Conservation (phyloP, 2,888 invertebrate species). For the Lamproptera curius region DNA sequence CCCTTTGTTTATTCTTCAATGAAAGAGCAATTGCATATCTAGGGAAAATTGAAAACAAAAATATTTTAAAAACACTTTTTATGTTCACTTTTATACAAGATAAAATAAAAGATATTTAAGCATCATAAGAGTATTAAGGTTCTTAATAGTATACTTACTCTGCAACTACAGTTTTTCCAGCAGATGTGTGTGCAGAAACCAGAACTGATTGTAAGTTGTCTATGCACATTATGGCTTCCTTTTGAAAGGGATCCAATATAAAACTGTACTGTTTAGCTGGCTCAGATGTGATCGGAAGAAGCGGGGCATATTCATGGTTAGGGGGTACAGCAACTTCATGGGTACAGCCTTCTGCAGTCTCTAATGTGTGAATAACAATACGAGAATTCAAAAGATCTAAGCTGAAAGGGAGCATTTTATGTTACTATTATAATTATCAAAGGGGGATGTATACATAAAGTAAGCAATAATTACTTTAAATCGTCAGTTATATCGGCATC, state of each 20-base stretch:
- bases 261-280: constrained; percentile 97
- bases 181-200: constrained; percentile 99
- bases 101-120: too few species aligned
- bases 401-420: constrained; percentile 77
- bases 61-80: too few species aligned
- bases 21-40: constrained; percentile 97
- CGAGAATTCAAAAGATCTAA: constrained; percentile 87
- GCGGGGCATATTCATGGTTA: constrained; percentile 85
- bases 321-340: constrained; percentile 98
- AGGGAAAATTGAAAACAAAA: not conserved
- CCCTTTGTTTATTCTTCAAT: constrained; percentile 94
- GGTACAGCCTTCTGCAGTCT: constrained; percentile 94
- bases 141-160: constrained; percentile 89
- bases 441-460: too few species aligned
- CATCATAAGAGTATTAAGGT: too few species aligned
- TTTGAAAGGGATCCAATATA: constrained; percentile 97
- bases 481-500: constrained; percentile 52
- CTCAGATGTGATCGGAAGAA: constrained; percentile 76
- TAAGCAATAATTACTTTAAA: constrained; percentile 49
- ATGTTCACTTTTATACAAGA: too few species aligned
- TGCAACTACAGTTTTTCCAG: constrained; percentile 99
- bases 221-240: constrained; percentile 96
- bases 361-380: constrained; percentile 92
- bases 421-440: too few species aligned
- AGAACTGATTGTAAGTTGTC: constrained; percentile 99